Conservation (phyloP, 2,888 invertebrate species). For the Leptopilina syphax region DNA sequence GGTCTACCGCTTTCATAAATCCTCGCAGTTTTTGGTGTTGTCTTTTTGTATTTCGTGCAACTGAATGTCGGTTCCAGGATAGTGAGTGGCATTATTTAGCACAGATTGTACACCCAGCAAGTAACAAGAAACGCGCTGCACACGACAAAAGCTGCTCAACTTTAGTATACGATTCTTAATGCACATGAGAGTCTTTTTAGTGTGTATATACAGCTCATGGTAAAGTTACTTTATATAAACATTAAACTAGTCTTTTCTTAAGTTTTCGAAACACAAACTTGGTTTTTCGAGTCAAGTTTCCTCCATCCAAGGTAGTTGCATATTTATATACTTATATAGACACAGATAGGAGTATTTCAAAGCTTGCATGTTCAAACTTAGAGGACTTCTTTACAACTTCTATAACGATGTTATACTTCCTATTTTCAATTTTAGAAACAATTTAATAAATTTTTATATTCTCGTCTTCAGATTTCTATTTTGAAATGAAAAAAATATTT, state of each 20-base stretch:
- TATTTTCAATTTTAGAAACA: no score
- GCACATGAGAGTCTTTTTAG: conserved; percentile 14
- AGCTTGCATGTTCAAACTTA: not conserved
- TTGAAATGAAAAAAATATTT: no score
- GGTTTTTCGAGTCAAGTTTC: not conserved
- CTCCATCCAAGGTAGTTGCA: not conserved
- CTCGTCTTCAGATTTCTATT: no score
- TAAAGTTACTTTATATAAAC: not conserved
- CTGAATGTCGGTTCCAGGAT: conserved; percentile 31
- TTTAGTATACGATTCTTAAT: conserved; percentile 3
- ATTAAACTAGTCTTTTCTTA: conserved; percentile 14
- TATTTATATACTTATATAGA: not conserved
- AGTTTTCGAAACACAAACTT: not conserved
- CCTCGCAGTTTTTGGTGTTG: conserved; percentile 11
- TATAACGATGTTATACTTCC: not conserved
- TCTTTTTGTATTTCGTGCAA: conserved; percentile 13
- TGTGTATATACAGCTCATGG: no score
- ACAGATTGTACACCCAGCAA: conserved; percentile 13
- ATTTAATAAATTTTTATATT: no score
- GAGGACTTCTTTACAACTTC: conserved; percentile 6
- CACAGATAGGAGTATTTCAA: not conserved
- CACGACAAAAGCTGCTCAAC: conserved; percentile 21
- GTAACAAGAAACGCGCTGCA: conserved; percentile 34
- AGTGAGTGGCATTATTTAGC: conserved; percentile 36
- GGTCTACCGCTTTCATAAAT: conserved; percentile 32